Percentiles rank a stretch among this genome's conserved stretches.
Evolutionary conservation across 2,888 invertebrate genomes (phyloP).

Genomic region (Chrysina gloriosa): DNA sequence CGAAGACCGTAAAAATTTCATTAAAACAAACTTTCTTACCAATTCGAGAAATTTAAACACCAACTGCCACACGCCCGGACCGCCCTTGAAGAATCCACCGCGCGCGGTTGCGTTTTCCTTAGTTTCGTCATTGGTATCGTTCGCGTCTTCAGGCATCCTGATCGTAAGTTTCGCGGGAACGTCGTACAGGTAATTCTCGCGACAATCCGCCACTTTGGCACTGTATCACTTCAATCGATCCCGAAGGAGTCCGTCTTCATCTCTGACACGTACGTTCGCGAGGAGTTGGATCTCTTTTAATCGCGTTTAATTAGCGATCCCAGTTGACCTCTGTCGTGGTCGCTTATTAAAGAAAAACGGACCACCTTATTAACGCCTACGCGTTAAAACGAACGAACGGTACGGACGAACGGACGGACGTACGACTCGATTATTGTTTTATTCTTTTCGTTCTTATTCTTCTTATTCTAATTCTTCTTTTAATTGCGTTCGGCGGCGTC

Average conservation of each 20-base stretch:
- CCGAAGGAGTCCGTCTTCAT: neutral
- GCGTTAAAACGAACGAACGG: too few species aligned
- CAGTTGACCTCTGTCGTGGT: constrained; percentile 6
- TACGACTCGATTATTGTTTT: too few species aligned
- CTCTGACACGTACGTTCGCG: neutral
- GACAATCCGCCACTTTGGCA: constrained; percentile 52
- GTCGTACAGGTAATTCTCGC: constrained; percentile 55
- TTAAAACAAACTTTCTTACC: too few species aligned
- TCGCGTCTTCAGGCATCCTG: constrained; percentile 64
- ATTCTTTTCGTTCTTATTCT: too few species aligned
- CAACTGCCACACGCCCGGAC: constrained; percentile 66
- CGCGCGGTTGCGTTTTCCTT: constrained; percentile 65
- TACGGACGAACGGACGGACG: too few species aligned
- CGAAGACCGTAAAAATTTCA: too few species aligned
- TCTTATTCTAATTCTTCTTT: too few species aligned
- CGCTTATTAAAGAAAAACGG: neutral
- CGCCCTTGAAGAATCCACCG: neutral
- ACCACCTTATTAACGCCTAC: neutral
- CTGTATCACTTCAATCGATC: neutral
- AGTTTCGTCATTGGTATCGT: constrained; percentile 62
- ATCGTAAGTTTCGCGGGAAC: constrained; percentile 65
- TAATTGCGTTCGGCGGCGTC: too few species aligned
- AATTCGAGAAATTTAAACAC: constrained; percentile 72
- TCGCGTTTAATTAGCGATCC: constrained; percentile 8
- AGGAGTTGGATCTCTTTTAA: neutral